These are phyloP conservation scores for Hypomesus transpacificus DNA, from an alignment of 2,113 vertebrate species.

Conservation along the genomic window DNA sequence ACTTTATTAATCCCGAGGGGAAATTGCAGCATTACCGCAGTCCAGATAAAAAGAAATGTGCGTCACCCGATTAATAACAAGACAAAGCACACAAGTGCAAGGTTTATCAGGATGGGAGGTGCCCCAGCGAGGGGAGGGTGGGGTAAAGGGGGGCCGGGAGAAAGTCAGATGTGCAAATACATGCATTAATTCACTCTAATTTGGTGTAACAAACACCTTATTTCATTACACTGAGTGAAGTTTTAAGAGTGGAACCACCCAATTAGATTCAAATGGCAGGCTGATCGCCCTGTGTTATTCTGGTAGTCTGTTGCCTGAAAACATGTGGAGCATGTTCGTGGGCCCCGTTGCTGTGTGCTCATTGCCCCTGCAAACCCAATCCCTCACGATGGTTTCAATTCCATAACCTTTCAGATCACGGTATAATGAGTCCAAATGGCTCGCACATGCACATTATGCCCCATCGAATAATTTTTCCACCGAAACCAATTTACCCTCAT, in stretches of 20 bases:
- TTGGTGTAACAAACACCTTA: slow-evolving; percentile 61
- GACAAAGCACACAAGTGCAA: slow-evolving; percentile 22
- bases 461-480: slow-evolving; percentile 60
- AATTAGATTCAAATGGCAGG: slow-evolving; percentile 50
- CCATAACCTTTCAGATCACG: slow-evolving; percentile 67
- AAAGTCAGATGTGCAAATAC: slow-evolving; percentile 44
- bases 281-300: slow-evolving; percentile 16
- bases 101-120: slow-evolving; percentile 17
- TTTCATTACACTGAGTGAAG: slow-evolving; percentile 52
- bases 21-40: background rate
- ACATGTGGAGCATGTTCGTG: slow-evolving; percentile 57
- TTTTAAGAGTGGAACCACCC: slow-evolving; percentile 53
- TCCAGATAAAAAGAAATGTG: background rate
- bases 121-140: too few relatives aligned
- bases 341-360: slow-evolving; percentile 32
- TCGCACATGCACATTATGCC: slow-evolving; percentile 68
- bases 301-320: slow-evolving; percentile 44
- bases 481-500: slow-evolving; percentile 55
- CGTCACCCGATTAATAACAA: slow-evolving; percentile 17
- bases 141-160: background rate
- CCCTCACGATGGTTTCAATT: slow-evolving; percentile 67
- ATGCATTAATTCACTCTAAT: slow-evolving; percentile 57
- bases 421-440: slow-evolving; percentile 70
- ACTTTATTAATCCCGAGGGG: background rate
- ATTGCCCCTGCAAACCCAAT: slow-evolving; percentile 52